A percentile compares a stretch with the other conserved stretches of the same genome.
Evolutionary conservation across 2,888 invertebrate genomes (phyloP).

Genomic region (Lochmaea crataegi): DNA sequence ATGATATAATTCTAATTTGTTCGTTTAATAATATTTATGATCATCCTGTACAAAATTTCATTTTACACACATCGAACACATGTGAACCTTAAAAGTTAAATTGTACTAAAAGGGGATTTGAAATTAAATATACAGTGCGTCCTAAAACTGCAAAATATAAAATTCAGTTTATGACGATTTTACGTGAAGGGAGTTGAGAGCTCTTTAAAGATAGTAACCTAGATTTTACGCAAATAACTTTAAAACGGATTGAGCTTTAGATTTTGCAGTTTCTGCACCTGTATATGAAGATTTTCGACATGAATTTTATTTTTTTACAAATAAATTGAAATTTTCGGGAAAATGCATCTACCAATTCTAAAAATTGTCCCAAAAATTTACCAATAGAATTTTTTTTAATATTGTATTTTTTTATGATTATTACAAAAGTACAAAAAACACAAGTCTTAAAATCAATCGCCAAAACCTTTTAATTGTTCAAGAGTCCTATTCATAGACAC

Average conservation of each 20-base stretch:
- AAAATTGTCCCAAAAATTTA: background rate
- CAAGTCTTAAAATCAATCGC: background rate
- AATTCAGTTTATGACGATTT: too few relatives aligned
- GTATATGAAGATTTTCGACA: background rate
- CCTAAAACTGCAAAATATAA: too few relatives aligned
- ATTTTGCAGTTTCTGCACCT: too few relatives aligned
- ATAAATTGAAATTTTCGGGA: background rate
- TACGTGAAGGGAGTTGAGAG: too few relatives aligned
- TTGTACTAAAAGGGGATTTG: constrained; percentile 22
- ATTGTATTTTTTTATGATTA: background rate
- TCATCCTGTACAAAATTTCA: background rate
- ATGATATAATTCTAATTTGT: too few relatives aligned
- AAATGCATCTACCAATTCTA: background rate
- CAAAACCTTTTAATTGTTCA: background rate
- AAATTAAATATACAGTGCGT: background rate
- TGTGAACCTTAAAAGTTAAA: constrained; percentile 15
- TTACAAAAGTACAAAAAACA: constrained; percentile 5
- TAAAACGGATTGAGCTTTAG: too few relatives aligned
- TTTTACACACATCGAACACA: constrained; percentile 16
- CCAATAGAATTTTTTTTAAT: too few relatives aligned
- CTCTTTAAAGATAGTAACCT: too few relatives aligned
- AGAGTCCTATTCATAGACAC: too few relatives aligned
- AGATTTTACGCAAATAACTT: too few relatives aligned
- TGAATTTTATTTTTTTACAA: background rate
- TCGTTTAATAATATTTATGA: background rate